Evolutionary conservation across 92 coral and sea anemone species (phyloP).

Genomic region (Diadumene lineata): DNA sequence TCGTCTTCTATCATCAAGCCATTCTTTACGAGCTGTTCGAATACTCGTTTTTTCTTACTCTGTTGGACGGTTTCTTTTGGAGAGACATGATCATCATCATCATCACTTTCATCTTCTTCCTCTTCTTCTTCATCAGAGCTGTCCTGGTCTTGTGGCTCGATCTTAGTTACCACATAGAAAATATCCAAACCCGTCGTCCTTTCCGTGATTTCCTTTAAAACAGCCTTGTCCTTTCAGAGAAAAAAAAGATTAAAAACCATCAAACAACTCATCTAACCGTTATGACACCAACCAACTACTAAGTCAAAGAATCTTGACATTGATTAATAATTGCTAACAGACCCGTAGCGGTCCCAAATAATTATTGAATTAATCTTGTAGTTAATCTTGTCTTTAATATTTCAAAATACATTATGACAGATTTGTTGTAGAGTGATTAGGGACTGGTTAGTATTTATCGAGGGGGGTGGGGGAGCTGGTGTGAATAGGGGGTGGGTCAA

Average conservation of each 20-base stretch:
- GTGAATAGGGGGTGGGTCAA: too few species aligned
- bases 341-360: too few species aligned
- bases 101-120: slow-evolving; percentile 56
- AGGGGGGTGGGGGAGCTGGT: too few species aligned
- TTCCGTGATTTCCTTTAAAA: slow-evolving; percentile 50
- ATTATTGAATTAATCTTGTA: too few species aligned
- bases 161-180: slow-evolving; percentile 65
- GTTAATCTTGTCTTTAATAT: too few species aligned
- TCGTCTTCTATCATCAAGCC: slow-evolving; percentile 41
- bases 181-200: slow-evolving; percentile 33
- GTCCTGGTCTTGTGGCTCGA: slow-evolving; percentile 62
- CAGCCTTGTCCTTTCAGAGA: slow-evolving; percentile 46
- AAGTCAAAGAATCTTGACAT: too few species aligned
- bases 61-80: slow-evolving; percentile 31
- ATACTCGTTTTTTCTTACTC: slow-evolving; percentile 60
- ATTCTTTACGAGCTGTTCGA: slow-evolving; percentile 54
- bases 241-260: not conserved
- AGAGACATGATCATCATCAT: not conserved
- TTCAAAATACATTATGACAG: too few species aligned
- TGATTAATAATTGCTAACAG: too few species aligned
- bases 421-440: too few species aligned
- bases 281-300: not conserved
- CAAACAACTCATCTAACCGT: not conserved
- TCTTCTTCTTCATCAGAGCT: slow-evolving; percentile 67
- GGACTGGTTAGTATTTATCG: too few species aligned